phyloP scores from a whole-genome alignment of 1,140 invertebrate species.

The Metopolophium dirhodum region DNA sequence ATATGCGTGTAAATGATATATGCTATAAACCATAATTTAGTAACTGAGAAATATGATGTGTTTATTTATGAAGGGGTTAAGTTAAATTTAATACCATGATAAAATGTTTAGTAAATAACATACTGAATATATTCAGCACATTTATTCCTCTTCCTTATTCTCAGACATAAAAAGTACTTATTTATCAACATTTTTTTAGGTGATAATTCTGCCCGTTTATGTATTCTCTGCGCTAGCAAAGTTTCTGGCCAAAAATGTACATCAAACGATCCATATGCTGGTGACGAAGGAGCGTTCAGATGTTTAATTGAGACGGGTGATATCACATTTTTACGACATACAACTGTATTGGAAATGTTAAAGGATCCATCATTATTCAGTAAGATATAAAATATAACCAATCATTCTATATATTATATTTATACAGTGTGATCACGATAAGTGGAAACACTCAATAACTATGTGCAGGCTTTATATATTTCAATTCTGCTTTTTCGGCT shows the following conservation, averaged over 20 bases:
- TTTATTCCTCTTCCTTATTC: too few relatives aligned
- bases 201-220: conserved; percentile 81
- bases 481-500: too few relatives aligned
- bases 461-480: too few relatives aligned
- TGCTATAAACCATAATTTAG: too few relatives aligned
- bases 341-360: conserved; percentile 79
- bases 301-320: conserved; percentile 88
- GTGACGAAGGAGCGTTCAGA: conserved; percentile 87
- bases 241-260: conserved; percentile 81
- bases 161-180: neutral
- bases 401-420: neutral
- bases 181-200: conserved; percentile 64
- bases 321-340: conserved; percentile 91
- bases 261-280: conserved; percentile 85
- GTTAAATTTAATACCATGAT: neutral
- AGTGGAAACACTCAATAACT: too few relatives aligned
- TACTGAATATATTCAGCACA: too few relatives aligned
- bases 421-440: too few relatives aligned
- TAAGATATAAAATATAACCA: conserved; percentile 61
- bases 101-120: neutral
- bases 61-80: neutral
- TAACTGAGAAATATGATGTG: neutral
- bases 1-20: too few relatives aligned
- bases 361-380: conserved; percentile 67
- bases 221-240: conserved; percentile 82